Evolutionary conservation across 1,140 invertebrate genomes (phyloP), one percentile per base, ranked within the genome.

Genomic region (Drosophila nigrodunni): DNA sequence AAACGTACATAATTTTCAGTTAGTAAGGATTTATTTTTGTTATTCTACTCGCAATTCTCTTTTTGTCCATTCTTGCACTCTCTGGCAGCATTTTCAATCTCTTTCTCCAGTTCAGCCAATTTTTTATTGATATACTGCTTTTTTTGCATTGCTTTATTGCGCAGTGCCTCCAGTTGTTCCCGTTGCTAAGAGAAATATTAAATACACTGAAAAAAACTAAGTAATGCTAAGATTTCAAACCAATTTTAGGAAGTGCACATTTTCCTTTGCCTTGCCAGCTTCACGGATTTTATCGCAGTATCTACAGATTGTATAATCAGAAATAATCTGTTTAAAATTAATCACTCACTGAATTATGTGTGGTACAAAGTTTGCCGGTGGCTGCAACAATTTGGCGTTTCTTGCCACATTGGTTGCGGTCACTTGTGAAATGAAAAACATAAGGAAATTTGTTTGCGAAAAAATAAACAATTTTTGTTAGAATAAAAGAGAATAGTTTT

Each of bases 241-340:
- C 55, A 30, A 1, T 44, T 58, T 43, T 2, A 58, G 41, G 4
- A 58, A 58, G 21, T 58, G 55, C 10, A 58, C 55, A 39, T 58
- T 58, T 30, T 58, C 55, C 11, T 44, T 44, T 1, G 55, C 55
- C 21, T 44, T 44, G 10, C 55, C 55, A 7, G 11, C 18, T 8
- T 58, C 55, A 6, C 41, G 55, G 7, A 58, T 30, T 13, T 30
- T 35, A 58, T 58, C 21, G 10, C 39, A 44, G 41, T 58, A 58
- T n/a, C 55, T 58, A 7, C 1, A n/a, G 9, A 4, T 21, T 2
- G 15, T 41, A 10, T 37, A 55, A 8, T 41, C 18, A 10, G 10
- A 18, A 9, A 3, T 10, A 1, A n/a, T 41, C 35, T 54, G 3
- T 21, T 6, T 35, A 13, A 54, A 37, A 39, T 15, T 46, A 46